These are phyloP conservation scores for Prunella strophiata DNA, from an alignment of 2,797 vertebrate species.

Conservation along the genomic window DNA sequence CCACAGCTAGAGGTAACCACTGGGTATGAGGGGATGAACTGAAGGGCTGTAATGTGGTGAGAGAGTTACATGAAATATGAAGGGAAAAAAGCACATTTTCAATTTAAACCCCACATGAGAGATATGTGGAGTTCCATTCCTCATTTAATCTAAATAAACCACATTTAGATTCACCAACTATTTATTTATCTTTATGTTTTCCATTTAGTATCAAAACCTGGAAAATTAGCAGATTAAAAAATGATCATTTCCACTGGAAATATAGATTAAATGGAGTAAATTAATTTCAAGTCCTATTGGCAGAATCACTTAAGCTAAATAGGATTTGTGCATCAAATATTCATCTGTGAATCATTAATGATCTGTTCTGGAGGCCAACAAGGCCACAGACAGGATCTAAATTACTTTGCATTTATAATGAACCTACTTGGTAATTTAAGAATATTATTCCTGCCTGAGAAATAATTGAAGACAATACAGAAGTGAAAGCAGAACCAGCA, in stretches of 20 bases:
- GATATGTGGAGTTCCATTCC: not conserved
- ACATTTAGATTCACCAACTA: not conserved
- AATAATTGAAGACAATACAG: not conserved
- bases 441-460: conserved; percentile 14
- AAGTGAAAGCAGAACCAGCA: not conserved
- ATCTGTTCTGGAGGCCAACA: not conserved
- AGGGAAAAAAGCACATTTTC: not conserved
- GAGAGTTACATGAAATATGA: not conserved
- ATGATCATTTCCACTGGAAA: not conserved
- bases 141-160: not conserved
- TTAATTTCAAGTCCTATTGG: not conserved
- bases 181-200: not conserved
- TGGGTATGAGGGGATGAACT: not conserved
- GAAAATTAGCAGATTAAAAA: not conserved
- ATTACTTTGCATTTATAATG: not conserved
- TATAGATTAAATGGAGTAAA: not conserved
- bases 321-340: not conserved
- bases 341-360: not conserved
- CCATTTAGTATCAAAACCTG: not conserved
- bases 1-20: not conserved
- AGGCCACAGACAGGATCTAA: not conserved
- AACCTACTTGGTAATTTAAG: not conserved
- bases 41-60: not conserved
- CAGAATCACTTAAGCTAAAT: not conserved
- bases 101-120: not conserved